Base-by-base conservation (phyloP, 2,113 vertebrate species). In the Halcyon senegalensis region DNA sequence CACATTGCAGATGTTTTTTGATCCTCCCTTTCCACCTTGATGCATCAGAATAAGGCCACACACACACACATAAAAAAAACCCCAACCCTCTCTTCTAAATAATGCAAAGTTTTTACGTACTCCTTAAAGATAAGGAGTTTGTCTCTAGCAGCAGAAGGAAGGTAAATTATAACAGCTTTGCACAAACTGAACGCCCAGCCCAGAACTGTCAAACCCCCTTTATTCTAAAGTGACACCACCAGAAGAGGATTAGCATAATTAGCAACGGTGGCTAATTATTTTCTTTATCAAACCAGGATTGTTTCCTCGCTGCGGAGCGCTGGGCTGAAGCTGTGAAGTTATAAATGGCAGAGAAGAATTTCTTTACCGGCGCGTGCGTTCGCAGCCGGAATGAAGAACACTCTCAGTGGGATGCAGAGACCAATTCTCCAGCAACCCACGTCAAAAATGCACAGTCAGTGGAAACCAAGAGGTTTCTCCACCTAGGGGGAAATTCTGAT, bases 11-110 rank as follows among this genome's bases (percentile, higher is more conserved):
- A 19, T 21, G 5, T 2, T 3, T n/a, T 35, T 16, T 46, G 13
- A 39, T 33, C 16, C 21, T 17, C 19, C 17, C 9, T 31, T 37
- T 56, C 46, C 21, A 5, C 13, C 31, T 16, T 0, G 1, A 18
- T 6, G 39, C 39, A 31, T 12, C 68, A 25, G 55, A 56, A 41
- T 4, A 28, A 31, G 56, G 23, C 12, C 12, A 27, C 18, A 7
- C 7, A 12, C 2, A 48, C 13, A 24, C 11, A 41, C 13, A 23
- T 15, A 55, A 13, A 51, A 27, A 44, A 69, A 17, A 46, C 23
- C 56, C 55, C 30, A 20, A n/a, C 10, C 48, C 48, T 16, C 35
- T 43, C 21, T 5, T 53, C 10, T 31, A 74, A 53, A 16, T 18
- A 31, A n/a, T 6, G 20, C 14, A 2, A 5, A 14, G 28, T 10